Evolutionary conservation across 1,140 invertebrate species (phyloP).

Genomic region (Neodiprion fabricii): DNA sequence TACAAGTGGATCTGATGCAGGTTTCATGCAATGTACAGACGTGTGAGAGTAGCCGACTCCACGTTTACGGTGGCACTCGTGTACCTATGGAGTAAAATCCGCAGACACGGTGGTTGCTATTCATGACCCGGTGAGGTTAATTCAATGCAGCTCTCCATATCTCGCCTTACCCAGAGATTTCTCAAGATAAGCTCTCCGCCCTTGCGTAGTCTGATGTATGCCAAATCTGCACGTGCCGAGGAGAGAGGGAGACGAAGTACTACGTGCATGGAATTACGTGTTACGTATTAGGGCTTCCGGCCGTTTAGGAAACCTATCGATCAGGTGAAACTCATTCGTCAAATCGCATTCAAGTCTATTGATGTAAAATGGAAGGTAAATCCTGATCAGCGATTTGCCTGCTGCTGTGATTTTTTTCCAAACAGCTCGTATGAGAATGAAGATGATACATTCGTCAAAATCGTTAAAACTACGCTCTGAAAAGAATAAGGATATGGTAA

Average conservation of each 20-base stretch:
- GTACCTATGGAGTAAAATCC: not conserved
- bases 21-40: not conserved
- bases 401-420: no score
- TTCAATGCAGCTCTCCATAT: not conserved
- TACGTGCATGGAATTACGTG: not conserved
- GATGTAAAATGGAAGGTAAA: not conserved
- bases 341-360: not conserved
- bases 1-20: not conserved
- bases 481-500: no score
- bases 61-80: not conserved
- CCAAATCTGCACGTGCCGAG: not conserved
- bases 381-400: no score
- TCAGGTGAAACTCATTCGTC: no score
- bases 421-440: no score
- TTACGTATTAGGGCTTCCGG: not conserved
- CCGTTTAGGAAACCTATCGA: not conserved
- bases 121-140: not conserved
- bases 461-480: no score
- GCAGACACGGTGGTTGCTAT: not conserved
- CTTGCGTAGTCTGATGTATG: not conserved
- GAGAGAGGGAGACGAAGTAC: not conserved
- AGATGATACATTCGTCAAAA: no score
- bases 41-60: not conserved
- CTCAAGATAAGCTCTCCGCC: not conserved
- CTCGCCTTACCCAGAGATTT: not conserved